Percentiles rank a stretch among this genome's conserved stretches.
Evolutionary conservation across 2,113 vertebrate species (phyloP).

Genomic region (Clupea harengus): DNA sequence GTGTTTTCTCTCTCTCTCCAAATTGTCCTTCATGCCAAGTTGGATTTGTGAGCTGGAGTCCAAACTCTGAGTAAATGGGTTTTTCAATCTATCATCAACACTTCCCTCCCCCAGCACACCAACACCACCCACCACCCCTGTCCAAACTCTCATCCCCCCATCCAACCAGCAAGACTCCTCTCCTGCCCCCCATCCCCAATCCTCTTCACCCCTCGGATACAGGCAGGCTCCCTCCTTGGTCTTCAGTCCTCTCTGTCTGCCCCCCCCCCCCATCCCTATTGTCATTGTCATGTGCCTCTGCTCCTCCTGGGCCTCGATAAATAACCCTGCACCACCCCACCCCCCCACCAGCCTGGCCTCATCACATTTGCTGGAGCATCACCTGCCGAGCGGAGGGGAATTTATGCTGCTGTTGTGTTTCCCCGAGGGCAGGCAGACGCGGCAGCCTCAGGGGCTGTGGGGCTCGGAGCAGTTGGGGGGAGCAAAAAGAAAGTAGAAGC

Average conservation of each 20-base stretch:
- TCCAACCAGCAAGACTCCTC: conserved; percentile 17
- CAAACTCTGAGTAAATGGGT: conserved; percentile 84
- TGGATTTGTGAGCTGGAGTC: conserved; percentile 79
- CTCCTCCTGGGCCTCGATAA: conserved; percentile 78
- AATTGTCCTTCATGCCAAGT: conserved; percentile 87
- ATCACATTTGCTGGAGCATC: conserved; percentile 85
- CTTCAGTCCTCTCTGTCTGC: neutral
- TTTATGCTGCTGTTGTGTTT: conserved; percentile 76
- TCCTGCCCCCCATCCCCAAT: conserved; percentile 17
- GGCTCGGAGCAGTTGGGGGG: neutral
- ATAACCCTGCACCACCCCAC: conserved; percentile 64
- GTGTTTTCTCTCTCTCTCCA: conserved; percentile 69
- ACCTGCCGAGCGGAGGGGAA: conserved; percentile 73
- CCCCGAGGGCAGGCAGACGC: conserved; percentile 62
- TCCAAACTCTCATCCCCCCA: conserved; percentile 19
- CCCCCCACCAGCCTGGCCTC: conserved; percentile 55
- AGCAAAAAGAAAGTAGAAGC: neutral
- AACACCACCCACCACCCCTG: conserved; percentile 46
- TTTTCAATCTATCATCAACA: conserved; percentile 70
- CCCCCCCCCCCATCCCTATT: conserved; percentile 51
- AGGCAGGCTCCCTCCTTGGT: conserved; percentile 32
- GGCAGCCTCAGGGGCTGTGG: conserved; percentile 30
- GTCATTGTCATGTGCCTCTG: conserved; percentile 80
- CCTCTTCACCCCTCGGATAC: conserved; percentile 41
- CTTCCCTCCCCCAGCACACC: conserved; percentile 24